Evolutionary conservation across 2,113 vertebrate genomes (phyloP), one percentile per base, ranked within the genome.

Genomic region (Hemiprocne comata): DNA sequence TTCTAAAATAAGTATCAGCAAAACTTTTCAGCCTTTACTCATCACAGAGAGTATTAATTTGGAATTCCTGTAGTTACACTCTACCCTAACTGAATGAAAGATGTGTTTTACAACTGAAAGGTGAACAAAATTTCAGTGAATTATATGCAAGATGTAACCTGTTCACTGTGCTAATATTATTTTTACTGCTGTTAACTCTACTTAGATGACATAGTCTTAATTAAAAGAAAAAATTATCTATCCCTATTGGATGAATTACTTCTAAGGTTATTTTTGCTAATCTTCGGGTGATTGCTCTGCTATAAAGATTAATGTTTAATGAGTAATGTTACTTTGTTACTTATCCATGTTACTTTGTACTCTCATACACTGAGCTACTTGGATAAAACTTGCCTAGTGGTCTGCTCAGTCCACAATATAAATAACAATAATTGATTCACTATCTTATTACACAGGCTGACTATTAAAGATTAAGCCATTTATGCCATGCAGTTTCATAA

Each of bases 381-480:
- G 85, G 62, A 96, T 95, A 83, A 86, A 94, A 93, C 48, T 60
- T 84, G 90, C 46, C 46, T 54, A 76, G 55, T 85, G 16, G 33
- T 93, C 85, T 92, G 42, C 64, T 77, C 54, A 66, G 51, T 84
- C 86, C 65, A 55, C 53, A 86, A 36, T 74, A 46, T 17, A 88
- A 90, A 67, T 64, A 73, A 74, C 11, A 48, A 10, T 42, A 90
- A 70, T 50, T 74, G 75, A 88, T 67, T 90, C 48, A 61, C 44
- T 71, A 36, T 69, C 60, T 55, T 42, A 83, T 65, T 79, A 62
- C 36, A 85, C 13, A 60, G 23, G 15, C 16, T 73, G 34, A 40
- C 38, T 57, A 51, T 80, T 94, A 95, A 96, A 80, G 60, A 94
- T 94, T 91, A 94, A 85, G n/a, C 79, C 48, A 80, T 91, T 95